A percentile compares a stretch with the other conserved stretches of the same genome.
These are phyloP conservation scores for Spodoptera frugiperda DNA, from an alignment of 1,140 invertebrate genomes.

Conservation along the genomic window DNA sequence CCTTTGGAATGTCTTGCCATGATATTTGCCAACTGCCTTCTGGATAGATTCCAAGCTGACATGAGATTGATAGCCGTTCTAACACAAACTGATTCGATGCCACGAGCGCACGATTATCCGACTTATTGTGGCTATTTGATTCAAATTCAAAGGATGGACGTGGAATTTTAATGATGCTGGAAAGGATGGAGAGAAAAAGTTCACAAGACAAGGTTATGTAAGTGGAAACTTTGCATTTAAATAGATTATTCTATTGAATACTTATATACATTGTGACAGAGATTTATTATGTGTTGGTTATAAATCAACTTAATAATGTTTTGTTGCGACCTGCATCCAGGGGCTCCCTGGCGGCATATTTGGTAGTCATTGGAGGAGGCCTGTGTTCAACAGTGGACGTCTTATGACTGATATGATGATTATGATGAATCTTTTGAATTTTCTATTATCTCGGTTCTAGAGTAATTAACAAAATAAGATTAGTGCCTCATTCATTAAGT, in stretches of 20 bases:
- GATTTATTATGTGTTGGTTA: too few relatives aligned
- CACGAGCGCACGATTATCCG: conserved; percentile 32
- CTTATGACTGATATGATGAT: too few relatives aligned
- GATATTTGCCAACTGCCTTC: conserved; percentile 51
- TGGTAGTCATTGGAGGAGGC: too few relatives aligned
- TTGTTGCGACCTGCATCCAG: too few relatives aligned
- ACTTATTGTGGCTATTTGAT: conserved; percentile 32
- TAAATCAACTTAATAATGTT: too few relatives aligned
- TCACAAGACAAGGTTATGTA: conserved; percentile 2
- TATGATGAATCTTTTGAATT: too few relatives aligned
- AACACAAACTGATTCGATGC: conserved; percentile 1
- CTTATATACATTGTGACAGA: too few relatives aligned
- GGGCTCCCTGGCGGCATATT: too few relatives aligned
- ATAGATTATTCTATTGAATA: background rate
- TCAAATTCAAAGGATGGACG: conserved; percentile 7
- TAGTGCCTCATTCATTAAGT: too few relatives aligned
- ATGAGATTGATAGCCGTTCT: conserved; percentile 53
- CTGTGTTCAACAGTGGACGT: too few relatives aligned
- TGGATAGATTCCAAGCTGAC: conserved; percentile 53
- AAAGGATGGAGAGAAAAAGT: conserved; percentile 1
- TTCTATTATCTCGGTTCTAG: too few relatives aligned
- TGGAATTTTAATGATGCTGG: conserved; percentile 27
- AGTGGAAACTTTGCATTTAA: background rate
- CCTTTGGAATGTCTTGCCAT: conserved; percentile 22
- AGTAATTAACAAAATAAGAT: too few relatives aligned